phyloP scores from a whole-genome alignment of 1,140 invertebrate genomes.

The Drosophila murphyi region DNA sequence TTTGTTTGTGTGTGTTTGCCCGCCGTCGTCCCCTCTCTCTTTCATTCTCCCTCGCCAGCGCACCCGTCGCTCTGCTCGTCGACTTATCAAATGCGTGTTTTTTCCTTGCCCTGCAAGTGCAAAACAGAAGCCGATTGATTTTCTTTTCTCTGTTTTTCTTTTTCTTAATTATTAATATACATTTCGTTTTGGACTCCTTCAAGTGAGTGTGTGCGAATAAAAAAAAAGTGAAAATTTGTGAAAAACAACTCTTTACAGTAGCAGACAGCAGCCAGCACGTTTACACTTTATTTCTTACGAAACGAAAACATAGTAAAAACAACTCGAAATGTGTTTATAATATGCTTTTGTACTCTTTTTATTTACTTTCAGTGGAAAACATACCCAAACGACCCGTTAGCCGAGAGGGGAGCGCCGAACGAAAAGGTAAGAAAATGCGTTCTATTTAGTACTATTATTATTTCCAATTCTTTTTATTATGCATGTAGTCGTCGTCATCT shows the following conservation, averaged over 20 bases:
- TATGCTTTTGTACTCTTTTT: slow-evolving; percentile 18
- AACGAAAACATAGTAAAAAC: slow-evolving; percentile 28
- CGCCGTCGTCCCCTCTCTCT: slow-evolving; percentile 22
- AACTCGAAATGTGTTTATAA: slow-evolving; percentile 34
- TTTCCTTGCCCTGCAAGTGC: slow-evolving; percentile 57
- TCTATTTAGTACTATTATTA: slow-evolving; percentile 30
- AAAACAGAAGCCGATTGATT: slow-evolving; percentile 76
- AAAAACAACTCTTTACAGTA: slow-evolving; percentile 12
- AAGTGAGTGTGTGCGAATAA: slow-evolving; percentile 37
- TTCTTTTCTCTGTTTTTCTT: slow-evolving; percentile 27
- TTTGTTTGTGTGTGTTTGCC: slow-evolving; percentile 52
- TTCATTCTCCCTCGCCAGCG: slow-evolving; percentile 8
- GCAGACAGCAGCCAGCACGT: not conserved
- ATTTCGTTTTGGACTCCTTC: slow-evolving; percentile 28
- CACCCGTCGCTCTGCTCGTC: slow-evolving; percentile 11
- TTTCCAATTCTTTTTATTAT: not conserved
- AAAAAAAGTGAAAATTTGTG: slow-evolving; percentile 14
- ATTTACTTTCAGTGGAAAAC: slow-evolving; percentile 81
- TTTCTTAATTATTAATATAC: slow-evolving; percentile 40
- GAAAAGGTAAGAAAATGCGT: slow-evolving; percentile 70
- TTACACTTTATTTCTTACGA: slow-evolving; percentile 40
- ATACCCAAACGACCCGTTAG: slow-evolving; percentile 79
- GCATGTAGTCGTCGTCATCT: not conserved
- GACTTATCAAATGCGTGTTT: slow-evolving; percentile 59
- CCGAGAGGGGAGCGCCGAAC: slow-evolving; percentile 81